A percentile compares a stretch with the other conserved stretches of the same genome.
phyloP scores from a whole-genome alignment of 2,797 vertebrate species.

The Synaphobranchus kaupii region DNA sequence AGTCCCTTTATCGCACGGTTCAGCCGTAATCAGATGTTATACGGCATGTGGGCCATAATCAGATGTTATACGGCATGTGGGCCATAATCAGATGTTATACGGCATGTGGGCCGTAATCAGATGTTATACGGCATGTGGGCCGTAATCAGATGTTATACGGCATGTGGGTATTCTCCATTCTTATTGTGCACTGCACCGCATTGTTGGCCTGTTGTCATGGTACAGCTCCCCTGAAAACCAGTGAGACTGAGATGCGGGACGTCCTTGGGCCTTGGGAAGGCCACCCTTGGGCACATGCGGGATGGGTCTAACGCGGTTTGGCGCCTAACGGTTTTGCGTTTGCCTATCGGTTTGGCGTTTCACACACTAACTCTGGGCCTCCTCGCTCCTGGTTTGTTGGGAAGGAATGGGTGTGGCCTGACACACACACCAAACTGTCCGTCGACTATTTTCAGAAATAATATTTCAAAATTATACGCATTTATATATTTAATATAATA shows the following conservation, averaged over 20 bases:
- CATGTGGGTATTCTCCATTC: not conserved
- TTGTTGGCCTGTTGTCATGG: not conserved
- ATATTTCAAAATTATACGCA: not conserved
- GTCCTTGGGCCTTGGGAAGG: not conserved
- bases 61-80: not conserved
- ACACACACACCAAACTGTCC: not conserved
- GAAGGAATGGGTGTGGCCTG: not conserved
- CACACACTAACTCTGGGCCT: not conserved
- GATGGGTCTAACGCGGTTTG: not conserved
- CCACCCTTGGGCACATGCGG: not conserved
- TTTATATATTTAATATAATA: not conserved
- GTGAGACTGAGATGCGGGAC: not conserved
- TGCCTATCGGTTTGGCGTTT: no score
- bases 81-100: not conserved
- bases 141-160: not conserved
- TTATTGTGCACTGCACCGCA: not conserved
- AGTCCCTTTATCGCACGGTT: not conserved
- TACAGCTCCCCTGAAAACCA: not conserved
- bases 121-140: no score
- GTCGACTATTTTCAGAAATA: not conserved
- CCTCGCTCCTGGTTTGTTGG: not conserved
- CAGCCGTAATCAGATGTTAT: not conserved
- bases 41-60: not conserved
- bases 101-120: not conserved
- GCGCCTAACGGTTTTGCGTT: no score